Conservation (phyloP, 1,140 invertebrate genomes). For the Meloidogyne exigua region DNA sequence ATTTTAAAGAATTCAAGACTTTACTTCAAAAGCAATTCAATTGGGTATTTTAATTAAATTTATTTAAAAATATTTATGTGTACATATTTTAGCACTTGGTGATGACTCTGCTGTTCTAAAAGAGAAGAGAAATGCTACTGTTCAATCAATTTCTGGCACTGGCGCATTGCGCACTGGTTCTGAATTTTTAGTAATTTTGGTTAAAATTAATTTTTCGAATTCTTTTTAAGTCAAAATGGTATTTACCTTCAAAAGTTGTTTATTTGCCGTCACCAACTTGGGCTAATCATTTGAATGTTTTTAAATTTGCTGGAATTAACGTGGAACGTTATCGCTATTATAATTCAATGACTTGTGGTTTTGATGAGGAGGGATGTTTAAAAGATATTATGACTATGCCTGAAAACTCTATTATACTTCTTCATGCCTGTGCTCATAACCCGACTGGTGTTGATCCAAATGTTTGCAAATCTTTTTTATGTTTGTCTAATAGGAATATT, state of each 20-base stretch:
- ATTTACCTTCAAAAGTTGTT: constrained; percentile 72
- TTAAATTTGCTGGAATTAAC: constrained; percentile 81
- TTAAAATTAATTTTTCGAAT: background rate
- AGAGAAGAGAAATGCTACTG: constrained; percentile 76
- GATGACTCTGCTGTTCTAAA: constrained; percentile 75
- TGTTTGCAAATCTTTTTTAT: too few species aligned
- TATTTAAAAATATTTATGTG: constrained; percentile 66
- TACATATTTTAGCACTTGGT: constrained; percentile 79
- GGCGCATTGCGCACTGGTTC: constrained; percentile 89
- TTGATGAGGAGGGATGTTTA: constrained; percentile 81
- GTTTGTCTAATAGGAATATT: too few species aligned
- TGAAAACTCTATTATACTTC: constrained; percentile 82
- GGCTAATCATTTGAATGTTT: constrained; percentile 94
- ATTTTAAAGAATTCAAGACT: constrained; percentile 61
- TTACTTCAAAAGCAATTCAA: constrained; percentile 68
- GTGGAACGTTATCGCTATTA: constrained; percentile 93
- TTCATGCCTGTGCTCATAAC: constrained; percentile 98
- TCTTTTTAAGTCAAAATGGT: constrained; percentile 67
- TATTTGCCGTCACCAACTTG: constrained; percentile 93
- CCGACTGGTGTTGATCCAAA: constrained; percentile 84
- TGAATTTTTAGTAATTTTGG: constrained; percentile 82
- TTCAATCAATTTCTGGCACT: constrained; percentile 91
- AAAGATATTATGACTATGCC: constrained; percentile 90
- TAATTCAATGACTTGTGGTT: constrained; percentile 87
- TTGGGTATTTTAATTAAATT: constrained; percentile 66